phyloP scores from a whole-genome alignment of 2,113 vertebrate genomes.

The Phrynocephalus versicolor region DNA sequence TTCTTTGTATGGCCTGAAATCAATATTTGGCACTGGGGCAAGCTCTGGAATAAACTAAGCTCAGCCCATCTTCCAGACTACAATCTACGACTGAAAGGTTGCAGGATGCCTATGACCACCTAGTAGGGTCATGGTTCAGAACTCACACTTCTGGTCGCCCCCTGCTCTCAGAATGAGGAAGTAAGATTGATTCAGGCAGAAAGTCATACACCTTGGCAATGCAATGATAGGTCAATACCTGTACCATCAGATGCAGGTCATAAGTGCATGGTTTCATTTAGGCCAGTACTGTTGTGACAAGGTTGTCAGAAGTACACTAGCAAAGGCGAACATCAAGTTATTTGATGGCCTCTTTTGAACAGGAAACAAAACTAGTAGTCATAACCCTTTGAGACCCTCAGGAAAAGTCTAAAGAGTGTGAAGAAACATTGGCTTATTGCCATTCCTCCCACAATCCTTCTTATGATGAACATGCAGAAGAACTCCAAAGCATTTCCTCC shows the following conservation, averaged over 20 bases:
- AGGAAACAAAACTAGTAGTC: neutral
- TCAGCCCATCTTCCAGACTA: neutral
- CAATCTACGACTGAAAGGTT: neutral
- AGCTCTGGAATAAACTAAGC: neutral
- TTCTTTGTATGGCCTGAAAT: neutral
- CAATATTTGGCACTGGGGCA: neutral
- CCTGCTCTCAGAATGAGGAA: neutral
- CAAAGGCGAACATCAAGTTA: neutral
- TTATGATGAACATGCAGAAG: neutral
- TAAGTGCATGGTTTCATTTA: neutral
- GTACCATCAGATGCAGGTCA: too few relatives aligned
- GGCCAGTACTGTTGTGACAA: neutral
- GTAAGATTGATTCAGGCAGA: neutral
- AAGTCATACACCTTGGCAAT: neutral
- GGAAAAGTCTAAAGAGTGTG: neutral
- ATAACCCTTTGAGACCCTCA: neutral
- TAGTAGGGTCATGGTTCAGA: neutral
- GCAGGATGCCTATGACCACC: neutral
- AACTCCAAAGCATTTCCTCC: neutral
- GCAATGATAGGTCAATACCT: neutral
- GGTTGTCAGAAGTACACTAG: neutral
- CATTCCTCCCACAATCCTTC: neutral
- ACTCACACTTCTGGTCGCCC: neutral
- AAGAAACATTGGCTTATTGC: neutral
- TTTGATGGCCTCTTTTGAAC: neutral